Conservation (phyloP, 2,888 invertebrate genomes). For the Amphiduros pacificus region DNA sequence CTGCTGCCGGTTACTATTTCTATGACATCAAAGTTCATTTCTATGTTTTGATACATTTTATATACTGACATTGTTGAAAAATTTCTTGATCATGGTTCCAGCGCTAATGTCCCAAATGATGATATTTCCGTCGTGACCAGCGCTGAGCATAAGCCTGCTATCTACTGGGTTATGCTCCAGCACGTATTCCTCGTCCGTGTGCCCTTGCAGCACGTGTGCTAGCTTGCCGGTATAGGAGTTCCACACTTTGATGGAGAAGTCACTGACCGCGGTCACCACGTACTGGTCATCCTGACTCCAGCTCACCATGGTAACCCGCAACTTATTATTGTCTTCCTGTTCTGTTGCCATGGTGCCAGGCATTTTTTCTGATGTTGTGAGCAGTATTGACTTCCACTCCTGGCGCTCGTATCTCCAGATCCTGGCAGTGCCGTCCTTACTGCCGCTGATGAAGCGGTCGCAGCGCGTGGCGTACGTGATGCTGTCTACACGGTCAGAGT, state of each 20-base stretch:
- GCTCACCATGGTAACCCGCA: slow-evolving; percentile 92
- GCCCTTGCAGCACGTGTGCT: slow-evolving; percentile 69
- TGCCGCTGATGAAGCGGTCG: slow-evolving; percentile 87
- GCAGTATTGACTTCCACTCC: slow-evolving; percentile 80
- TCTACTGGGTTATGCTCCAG: slow-evolving; percentile 89
- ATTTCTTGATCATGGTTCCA: slow-evolving; percentile 57
- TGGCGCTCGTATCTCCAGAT: slow-evolving; percentile 90
- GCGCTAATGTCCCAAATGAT: slow-evolving; percentile 62
- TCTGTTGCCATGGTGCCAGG: slow-evolving; percentile 14
- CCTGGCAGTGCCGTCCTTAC: slow-evolving; percentile 92
- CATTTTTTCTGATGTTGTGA: slow-evolving; percentile 62
- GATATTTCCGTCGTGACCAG: slow-evolving; percentile 91
- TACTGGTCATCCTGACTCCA: slow-evolving; percentile 89
- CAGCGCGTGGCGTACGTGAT: slow-evolving; percentile 92
- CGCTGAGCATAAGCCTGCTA: slow-evolving; percentile 75
- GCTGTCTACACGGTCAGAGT: slow-evolving; percentile 90
- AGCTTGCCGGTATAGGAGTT: slow-evolving; percentile 64
- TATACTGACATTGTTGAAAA: slow-evolving; percentile 52
- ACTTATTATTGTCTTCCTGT: slow-evolving; percentile 45
- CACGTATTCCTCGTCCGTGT: slow-evolving; percentile 92
- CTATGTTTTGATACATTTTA: too few relatives aligned
- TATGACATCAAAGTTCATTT: too few relatives aligned
- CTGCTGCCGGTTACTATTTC: not conserved
- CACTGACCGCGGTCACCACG: slow-evolving; percentile 89
- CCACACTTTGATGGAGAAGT: slow-evolving; percentile 79